Percentiles rank a stretch among this genome's conserved stretches.
Evolutionary conservation across 2,888 invertebrate genomes (phyloP).

Genomic region (Luperina testacea): DNA sequence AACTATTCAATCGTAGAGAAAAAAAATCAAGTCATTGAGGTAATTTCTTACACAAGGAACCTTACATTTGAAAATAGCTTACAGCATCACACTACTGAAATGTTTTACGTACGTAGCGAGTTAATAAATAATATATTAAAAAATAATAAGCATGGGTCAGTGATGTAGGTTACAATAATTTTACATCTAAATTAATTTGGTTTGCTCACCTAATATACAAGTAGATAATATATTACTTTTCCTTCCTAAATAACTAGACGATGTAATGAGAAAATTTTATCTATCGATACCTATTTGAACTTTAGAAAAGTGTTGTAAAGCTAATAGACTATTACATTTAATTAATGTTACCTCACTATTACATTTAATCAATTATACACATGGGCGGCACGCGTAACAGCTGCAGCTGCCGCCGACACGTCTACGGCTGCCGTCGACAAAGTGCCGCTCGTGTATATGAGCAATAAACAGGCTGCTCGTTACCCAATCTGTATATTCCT

Average conservation of each 20-base stretch:
- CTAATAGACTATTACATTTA: background rate
- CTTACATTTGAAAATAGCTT: conserved; percentile 69
- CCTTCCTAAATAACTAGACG: conserved; percentile 47
- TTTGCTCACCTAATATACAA: conserved; percentile 63
- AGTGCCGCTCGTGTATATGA: background rate
- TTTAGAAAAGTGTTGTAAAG: conserved; percentile 28
- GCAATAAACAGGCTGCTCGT: background rate
- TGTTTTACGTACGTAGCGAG: conserved; percentile 56
- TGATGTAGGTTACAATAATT: conserved; percentile 44
- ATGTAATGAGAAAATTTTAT: conserved; percentile 30
- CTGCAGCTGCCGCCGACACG: background rate
- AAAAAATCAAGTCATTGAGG: conserved; percentile 78
- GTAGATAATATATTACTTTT: conserved; percentile 48
- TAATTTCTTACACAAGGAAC: conserved; percentile 81
- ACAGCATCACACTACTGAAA: conserved; percentile 50
- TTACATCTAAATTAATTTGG: conserved; percentile 68
- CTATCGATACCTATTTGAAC: conserved; percentile 50
- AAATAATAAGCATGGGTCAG: conserved; percentile 44
- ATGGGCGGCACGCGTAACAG: background rate
- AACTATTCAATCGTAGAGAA: conserved; percentile 70
- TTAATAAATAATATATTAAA: conserved; percentile 51
- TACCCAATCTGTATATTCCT: background rate
- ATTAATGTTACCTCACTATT: background rate
- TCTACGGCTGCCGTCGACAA: background rate
- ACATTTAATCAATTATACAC: background rate